Percentiles rank a stretch among this genome's conserved stretches.
phyloP scores from a whole-genome alignment of 2,113 vertebrate genomes.

The Vulpes ferrilata region DNA sequence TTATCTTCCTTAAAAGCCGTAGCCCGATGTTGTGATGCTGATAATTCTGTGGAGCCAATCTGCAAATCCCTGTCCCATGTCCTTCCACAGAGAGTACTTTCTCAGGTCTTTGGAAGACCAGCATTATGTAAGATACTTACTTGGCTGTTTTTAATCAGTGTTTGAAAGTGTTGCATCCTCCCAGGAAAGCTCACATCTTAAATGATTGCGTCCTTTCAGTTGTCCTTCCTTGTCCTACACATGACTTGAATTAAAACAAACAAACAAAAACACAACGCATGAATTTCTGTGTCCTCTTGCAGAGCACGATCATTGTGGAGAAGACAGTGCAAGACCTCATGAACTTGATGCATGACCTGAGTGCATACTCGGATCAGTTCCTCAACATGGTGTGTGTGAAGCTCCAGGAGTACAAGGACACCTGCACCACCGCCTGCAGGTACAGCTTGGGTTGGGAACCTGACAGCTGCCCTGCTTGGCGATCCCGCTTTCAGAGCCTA shows the following conservation, averaged over 20 bases:
- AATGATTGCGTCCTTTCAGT: background rate
- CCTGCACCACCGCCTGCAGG: slow-evolving; percentile 96
- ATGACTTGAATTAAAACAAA: background rate
- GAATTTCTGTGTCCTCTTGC: slow-evolving; percentile 18
- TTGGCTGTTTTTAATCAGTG: background rate
- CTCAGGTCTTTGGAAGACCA: background rate
- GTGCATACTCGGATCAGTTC: slow-evolving; percentile 98
- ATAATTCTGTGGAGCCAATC: background rate
- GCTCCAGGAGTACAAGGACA: slow-evolving; percentile 98
- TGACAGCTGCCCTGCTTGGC: fast-evolving
- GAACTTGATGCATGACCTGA: slow-evolving; percentile 97
- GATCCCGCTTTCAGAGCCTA: background rate
- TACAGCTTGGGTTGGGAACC: slow-evolving; percentile 68
- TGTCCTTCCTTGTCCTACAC: background rate
- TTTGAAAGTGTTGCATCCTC: background rate
- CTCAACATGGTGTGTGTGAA: slow-evolving; percentile 99
- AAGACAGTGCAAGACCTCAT: slow-evolving; percentile 98
- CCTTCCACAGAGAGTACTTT: background rate
- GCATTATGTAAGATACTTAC: background rate
- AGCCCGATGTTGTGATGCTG: background rate
- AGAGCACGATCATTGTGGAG: slow-evolving; percentile 98
- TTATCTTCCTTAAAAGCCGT: background rate
- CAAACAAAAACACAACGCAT: background rate
- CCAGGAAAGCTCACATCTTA: background rate
- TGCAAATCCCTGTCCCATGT: background rate